Evolutionary conservation across 64 coral and sea anemone genomes (phyloP), one percentile per base, ranked within the genome.

Genomic region (Catalaphyllia jardinei): DNA sequence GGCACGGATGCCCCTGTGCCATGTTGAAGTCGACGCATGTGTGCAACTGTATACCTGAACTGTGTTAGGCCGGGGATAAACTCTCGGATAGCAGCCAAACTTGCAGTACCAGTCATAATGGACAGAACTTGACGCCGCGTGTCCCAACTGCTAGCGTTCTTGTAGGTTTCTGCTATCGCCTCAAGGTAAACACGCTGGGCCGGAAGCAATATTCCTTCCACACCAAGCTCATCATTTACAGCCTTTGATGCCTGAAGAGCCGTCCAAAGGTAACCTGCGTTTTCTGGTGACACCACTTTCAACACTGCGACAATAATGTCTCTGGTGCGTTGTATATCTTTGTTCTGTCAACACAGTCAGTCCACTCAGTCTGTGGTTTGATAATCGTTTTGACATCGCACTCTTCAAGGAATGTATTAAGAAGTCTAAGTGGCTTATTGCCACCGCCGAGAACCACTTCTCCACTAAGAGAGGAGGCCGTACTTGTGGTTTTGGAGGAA

Each of bases 31-130:
- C 72, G 55, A 65, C 86, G 80, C 49, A 86, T 14, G 62, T 85
- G 67, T 46, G 89, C 89, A 72, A 27, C 35, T 60, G 90, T 86
- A 55, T 84, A 92, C 11, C 90, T 74, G 42, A 87, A 92, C 49
- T 86, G 60, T 0, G 90, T 69, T 2, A 92, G 90, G 28, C 90
- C 81, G 19, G 83, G 90, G 79, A 92, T 87, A 59, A 63, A 92
- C 24, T 87, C 90, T 31, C 27, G 86, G 27, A 67, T 76, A 50
- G 61, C 11, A 62, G 52, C 11, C 29, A 64, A 89, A 78, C 74
- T 78, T 22, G 82, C 90, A 76, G 39, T 75, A 30, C 55, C 82
- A 54, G 90, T 67, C 81, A 87, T 39, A 39, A 83, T 79, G 15
- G 89, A 92, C 0, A 92, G 57, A 67, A 84, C 77, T 86, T 86